Base-by-base conservation (phyloP, 30 jellyfish, hydroid and myxozoan genomes). In the Aurelia coerulea region DNA sequence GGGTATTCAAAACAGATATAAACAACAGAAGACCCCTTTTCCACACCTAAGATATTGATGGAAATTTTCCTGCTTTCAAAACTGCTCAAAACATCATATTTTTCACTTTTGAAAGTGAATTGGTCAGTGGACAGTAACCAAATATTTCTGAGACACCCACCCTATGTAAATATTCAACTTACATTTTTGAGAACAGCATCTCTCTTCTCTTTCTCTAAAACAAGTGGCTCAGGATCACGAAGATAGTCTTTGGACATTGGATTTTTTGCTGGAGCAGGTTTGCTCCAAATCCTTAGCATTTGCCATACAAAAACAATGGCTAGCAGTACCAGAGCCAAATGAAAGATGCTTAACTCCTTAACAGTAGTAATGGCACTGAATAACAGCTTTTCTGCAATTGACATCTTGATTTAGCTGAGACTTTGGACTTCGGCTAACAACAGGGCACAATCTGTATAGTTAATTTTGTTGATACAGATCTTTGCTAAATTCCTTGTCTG, bases 111-210 rank as follows among this genome's bases (percentile, higher is more conserved):
- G 29, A 23, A 23, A 23, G 29, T 23, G 29, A 23, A 23, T 23
- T 14, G 31, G 68, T 59, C 19, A 59, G 31, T 19, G 31, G 7
- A 59, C 68, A 1, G 15, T 7, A 14, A 6, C 11, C 14, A 46
- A 42, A 6, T 42, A 7, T 42, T 46, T 46, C 56, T 1, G 8
- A 1, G 51, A 39, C 4, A 39, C 51, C 15, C 15, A 6, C 14
- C 12, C 56, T 46, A 6, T 46, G 56, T 46, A 9, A 46, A 46
- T 46, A 46, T 46, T 46, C 56, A 46, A 56, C 91, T 49, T 73
- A 88, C 98, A 86, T 94, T 97, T 73, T 94, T 94, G 37, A 94
- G 39, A 29, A 94, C 97, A 29, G 96, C 97, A 66, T 94, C 97
- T 31, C 98, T 81, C 76, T 88, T 79, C n/a, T 77, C 79, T 64